phyloP scores from a whole-genome alignment of 2,888 invertebrate genomes.

The Ecdyonurus torrentis region DNA sequence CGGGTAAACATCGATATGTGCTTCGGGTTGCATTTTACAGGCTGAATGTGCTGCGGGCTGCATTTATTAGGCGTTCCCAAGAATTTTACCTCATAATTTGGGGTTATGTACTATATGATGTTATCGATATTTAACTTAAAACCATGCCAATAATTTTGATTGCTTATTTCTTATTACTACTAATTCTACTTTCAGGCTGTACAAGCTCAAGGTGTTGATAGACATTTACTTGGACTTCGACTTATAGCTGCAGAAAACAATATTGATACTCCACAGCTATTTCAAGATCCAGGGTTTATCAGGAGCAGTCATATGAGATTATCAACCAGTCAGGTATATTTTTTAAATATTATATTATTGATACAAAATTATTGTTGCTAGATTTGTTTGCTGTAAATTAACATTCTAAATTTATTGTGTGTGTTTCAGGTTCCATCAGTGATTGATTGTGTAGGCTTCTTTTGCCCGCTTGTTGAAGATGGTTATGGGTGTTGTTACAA shows the following conservation, averaged over 20 bases:
- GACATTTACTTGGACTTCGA: conserved; percentile 80
- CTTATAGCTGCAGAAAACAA: conserved; percentile 62
- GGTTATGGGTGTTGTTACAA: conserved; percentile 95
- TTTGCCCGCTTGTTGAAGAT: conserved; percentile 68
- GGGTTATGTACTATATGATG: too few species aligned
- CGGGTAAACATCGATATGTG: too few species aligned
- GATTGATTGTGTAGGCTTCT: conserved; percentile 73
- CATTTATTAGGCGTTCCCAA: too few species aligned
- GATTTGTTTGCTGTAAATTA: conserved; percentile 3
- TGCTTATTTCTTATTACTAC: not conserved
- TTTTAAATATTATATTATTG: too few species aligned
- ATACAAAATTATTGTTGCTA: too few species aligned
- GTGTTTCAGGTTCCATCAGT: conserved; percentile 70
- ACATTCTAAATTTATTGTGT: not conserved
- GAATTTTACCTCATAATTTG: too few species aligned
- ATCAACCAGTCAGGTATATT: conserved; percentile 84
- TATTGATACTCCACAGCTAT: conserved; percentile 56
- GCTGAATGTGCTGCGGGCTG: too few species aligned
- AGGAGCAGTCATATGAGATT: conserved; percentile 63
- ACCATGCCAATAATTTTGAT: too few species aligned
- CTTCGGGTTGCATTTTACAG: too few species aligned
- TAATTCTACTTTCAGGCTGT: conserved; percentile 39
- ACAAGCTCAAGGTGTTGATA: conserved; percentile 75
- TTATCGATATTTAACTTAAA: too few species aligned
- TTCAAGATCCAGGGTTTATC: conserved; percentile 47